phyloP scores from a whole-genome alignment of 1,140 invertebrate species.

The Drosophila dunni region DNA sequence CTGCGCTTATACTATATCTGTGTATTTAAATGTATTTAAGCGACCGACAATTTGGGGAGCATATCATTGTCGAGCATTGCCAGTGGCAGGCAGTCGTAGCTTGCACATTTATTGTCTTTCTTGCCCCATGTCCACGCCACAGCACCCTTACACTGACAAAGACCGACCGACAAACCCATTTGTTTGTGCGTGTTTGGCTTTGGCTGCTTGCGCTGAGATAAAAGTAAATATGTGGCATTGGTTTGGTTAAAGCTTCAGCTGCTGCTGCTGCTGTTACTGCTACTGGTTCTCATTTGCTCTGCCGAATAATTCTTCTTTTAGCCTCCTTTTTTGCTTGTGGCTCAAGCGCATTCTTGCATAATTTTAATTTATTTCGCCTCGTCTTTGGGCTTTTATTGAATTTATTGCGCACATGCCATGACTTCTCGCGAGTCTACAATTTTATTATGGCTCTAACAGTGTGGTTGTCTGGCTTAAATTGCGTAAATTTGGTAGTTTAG shows the following conservation, averaged over 20 bases:
- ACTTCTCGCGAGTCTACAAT: conserved; percentile 5
- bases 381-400: conserved; percentile 42
- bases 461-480: neutral
- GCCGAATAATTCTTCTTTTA: neutral
- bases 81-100: conserved; percentile 34
- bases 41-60: conserved; percentile 80
- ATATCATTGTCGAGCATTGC: conserved; percentile 61
- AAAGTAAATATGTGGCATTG: conserved; percentile 81
- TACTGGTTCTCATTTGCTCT: neutral
- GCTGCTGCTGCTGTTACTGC: neutral
- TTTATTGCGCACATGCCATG: conserved; percentile 30
- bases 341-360: conserved; percentile 65
- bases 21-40: conserved; percentile 84
- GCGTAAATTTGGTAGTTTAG: neutral
- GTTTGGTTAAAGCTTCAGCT: conserved; percentile 58
- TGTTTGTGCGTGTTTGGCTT: conserved; percentile 71
- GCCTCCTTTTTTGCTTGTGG: conserved; percentile 17
- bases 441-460: conserved; percentile 4
- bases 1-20: conserved; percentile 41
- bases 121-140: conserved; percentile 4
- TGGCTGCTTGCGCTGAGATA: conserved; percentile 71
- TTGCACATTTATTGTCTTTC: conserved; percentile 68
- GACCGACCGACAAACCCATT: conserved; percentile 45
- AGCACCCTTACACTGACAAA: neutral
- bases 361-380: conserved; percentile 72